Evolutionary conservation across 2,888 invertebrate genomes (phyloP).

Genomic region (Aelia acuminata): DNA sequence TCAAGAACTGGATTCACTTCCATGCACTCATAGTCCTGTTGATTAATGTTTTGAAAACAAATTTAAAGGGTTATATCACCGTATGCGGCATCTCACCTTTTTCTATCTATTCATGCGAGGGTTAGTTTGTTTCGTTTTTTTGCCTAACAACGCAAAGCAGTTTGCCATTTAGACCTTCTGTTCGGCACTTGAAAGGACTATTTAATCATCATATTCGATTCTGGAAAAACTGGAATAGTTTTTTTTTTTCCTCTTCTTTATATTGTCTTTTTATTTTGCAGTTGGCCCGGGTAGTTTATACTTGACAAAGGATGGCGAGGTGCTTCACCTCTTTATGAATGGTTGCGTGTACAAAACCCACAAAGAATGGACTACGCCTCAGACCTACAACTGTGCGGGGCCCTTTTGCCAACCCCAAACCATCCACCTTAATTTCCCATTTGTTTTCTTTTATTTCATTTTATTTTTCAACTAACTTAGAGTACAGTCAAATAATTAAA

Average conservation of each 20-base stretch:
- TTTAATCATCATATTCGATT: constrained; percentile 40
- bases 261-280: constrained; percentile 39
- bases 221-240: constrained; percentile 38
- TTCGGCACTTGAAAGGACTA: constrained; percentile 14
- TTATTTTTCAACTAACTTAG: not conserved
- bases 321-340: constrained; percentile 54
- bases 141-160: not conserved
- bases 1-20: no score
- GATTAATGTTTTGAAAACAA: no score
- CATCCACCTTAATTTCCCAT: constrained; percentile 28
- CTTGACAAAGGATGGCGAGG: constrained; percentile 47
- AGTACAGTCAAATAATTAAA: not conserved
- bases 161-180: constrained; percentile 29
- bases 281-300: constrained; percentile 48
- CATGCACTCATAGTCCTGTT: no score
- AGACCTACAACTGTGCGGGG: constrained; percentile 47
- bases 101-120: not conserved
- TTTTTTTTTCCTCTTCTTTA: not conserved
- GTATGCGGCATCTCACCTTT: no score
- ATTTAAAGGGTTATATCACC: no score
- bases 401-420: constrained; percentile 34
- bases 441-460: constrained; percentile 20
- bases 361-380: constrained; percentile 52
- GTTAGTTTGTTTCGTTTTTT: not conserved
- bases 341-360: constrained; percentile 56